Percentiles rank a stretch among this genome's conserved stretches.
These are phyloP conservation scores for Cryptotis parvus DNA, from an alignment of 2,113 vertebrate genomes.

Conservation along the genomic window DNA sequence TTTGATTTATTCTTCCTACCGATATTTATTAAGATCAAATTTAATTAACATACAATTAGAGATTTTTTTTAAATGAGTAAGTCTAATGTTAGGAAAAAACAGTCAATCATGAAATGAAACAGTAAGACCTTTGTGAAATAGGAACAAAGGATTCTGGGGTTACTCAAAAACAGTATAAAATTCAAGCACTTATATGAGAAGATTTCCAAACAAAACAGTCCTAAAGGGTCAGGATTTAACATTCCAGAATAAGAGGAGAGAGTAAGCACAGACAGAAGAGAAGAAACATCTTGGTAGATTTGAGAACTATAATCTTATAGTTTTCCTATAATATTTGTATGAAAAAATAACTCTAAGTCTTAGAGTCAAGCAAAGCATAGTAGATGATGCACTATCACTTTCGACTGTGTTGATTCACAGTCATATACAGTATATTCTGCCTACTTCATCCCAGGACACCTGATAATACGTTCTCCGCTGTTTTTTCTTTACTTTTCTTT, in stretches of 20 bases:
- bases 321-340: too few species aligned
- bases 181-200: not conserved
- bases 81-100: not conserved
- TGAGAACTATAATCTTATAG: not conserved
- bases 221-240: not conserved
- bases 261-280: not conserved
- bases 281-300: not conserved
- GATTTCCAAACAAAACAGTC: not conserved
- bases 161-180: not conserved
- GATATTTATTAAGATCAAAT: not conserved
- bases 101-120: not conserved
- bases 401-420: too few species aligned
- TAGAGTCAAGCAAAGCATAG: too few species aligned
- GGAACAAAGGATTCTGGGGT: not conserved
- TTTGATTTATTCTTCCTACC: not conserved
- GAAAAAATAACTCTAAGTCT: too few species aligned
- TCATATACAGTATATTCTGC: too few species aligned
- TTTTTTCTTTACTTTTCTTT: too few species aligned
- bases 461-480: too few species aligned
- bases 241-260: not conserved
- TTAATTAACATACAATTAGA: not conserved
- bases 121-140: rapidly evolving
- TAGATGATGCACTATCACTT: too few species aligned
- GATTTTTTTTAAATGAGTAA: not conserved
- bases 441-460: too few species aligned